Evolutionary conservation across 2,888 invertebrate species (phyloP).

Genomic region (Monopis laevigella): DNA sequence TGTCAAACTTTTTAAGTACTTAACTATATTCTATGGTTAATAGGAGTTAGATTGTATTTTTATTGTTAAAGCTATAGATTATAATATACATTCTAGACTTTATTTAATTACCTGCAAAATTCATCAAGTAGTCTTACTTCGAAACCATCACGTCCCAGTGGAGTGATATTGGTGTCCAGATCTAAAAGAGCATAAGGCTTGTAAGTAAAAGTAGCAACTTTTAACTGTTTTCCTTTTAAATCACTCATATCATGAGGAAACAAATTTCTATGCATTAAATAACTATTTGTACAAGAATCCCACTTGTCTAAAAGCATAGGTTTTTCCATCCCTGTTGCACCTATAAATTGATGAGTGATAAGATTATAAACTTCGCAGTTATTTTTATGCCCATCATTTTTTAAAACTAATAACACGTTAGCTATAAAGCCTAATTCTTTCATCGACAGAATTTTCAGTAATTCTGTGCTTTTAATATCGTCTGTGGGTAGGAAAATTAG

Average conservation of each 20-base stretch:
- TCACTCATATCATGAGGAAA: constrained; percentile 58
- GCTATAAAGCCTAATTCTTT: constrained; percentile 26
- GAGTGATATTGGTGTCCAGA: constrained; percentile 32
- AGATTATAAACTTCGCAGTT: constrained; percentile 35
- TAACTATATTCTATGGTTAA: too few species aligned
- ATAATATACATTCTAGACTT: too few species aligned
- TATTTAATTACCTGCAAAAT: constrained; percentile 59
- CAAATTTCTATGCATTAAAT: constrained; percentile 35
- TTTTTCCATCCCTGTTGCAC: constrained; percentile 28
- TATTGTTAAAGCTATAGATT: too few species aligned
- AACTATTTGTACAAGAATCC: constrained; percentile 39
- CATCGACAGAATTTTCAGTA: constrained; percentile 3
- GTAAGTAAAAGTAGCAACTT: constrained; percentile 67
- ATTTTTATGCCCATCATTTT: constrained; percentile 15
- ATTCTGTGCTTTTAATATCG: constrained; percentile 12
- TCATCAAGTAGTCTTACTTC: constrained; percentile 56
- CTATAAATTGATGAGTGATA: constrained; percentile 50
- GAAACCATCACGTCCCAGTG: constrained; percentile 60
- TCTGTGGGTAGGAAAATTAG: constrained; percentile 42
- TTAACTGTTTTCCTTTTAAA: constrained; percentile 51
- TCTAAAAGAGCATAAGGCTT: constrained; percentile 67
- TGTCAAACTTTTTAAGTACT: too few species aligned
- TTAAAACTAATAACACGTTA: constrained; percentile 36
- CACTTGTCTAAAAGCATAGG: constrained; percentile 44
- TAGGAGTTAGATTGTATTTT: too few species aligned